phyloP scores from a whole-genome alignment of 2,888 invertebrate species.

The Cecidostiba fungosa region DNA sequence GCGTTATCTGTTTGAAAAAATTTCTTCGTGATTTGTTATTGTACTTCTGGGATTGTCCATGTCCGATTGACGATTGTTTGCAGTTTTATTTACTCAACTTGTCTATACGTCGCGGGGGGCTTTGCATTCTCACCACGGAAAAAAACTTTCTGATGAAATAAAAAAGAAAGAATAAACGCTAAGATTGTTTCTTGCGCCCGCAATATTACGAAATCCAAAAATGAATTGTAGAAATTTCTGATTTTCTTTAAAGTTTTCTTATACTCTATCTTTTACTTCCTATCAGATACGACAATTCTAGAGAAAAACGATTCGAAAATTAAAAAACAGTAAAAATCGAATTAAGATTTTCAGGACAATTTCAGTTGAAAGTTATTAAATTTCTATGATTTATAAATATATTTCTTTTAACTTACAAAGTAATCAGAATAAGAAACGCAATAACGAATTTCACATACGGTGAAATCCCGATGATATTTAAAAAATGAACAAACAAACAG shows the following conservation, averaged over 20 bases:
- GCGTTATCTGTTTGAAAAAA: not conserved
- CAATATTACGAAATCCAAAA: not conserved
- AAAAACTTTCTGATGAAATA: not conserved
- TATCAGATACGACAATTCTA: too few species aligned
- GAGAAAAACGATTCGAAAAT: too few species aligned
- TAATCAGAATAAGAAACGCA: not conserved
- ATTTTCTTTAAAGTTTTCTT: too few species aligned
- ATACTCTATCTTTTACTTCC: too few species aligned
- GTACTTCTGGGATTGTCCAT: not conserved
- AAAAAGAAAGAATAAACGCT: not conserved
- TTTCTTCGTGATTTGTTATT: constrained; percentile 23
- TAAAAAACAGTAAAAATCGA: too few species aligned
- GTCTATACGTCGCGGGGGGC: constrained; percentile 34
- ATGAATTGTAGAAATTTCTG: too few species aligned
- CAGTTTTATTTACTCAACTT: constrained; percentile 18
- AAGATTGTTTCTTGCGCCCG: not conserved
- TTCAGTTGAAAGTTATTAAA: too few species aligned
- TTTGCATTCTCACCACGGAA: not conserved
- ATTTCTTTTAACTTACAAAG: not conserved
- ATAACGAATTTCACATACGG: not conserved
- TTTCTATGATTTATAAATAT: too few species aligned
- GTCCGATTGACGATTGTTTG: not conserved
- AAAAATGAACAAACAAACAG: not conserved
- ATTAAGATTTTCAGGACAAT: too few species aligned
- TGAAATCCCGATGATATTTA: not conserved